A percentile compares a stretch with the other conserved stretches of the same genome.
These are phyloP conservation scores for Thermophis baileyi DNA, from an alignment of 2,113 vertebrate species.

Conservation along the genomic window DNA sequence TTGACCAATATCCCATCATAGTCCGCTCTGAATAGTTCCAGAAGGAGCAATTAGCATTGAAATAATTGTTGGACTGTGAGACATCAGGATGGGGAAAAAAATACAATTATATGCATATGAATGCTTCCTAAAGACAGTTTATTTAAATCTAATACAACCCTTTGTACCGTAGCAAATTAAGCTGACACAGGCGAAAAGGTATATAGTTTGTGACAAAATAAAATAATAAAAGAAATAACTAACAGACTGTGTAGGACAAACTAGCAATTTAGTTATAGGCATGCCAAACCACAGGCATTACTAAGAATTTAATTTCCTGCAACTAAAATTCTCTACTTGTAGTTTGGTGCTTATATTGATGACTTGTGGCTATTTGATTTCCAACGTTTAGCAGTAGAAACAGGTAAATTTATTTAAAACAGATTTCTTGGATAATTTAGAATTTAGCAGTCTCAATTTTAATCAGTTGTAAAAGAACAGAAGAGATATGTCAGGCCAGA, in stretches of 20 bases:
- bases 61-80: slow-evolving; percentile 94
- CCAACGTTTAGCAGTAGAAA: slow-evolving; percentile 46
- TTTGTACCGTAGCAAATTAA: neutral
- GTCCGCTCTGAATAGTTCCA: slow-evolving; percentile 99
- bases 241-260: slow-evolving; percentile 55
- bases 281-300: slow-evolving; percentile 63
- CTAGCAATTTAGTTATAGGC: slow-evolving; percentile 21
- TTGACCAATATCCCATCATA: slow-evolving; percentile 99
- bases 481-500: neutral
- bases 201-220: neutral
- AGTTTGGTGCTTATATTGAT: slow-evolving; percentile 55
- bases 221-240: slow-evolving; percentile 59
- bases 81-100: slow-evolving; percentile 68
- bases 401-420: slow-evolving; percentile 26
- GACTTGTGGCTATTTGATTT: slow-evolving; percentile 30
- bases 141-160: neutral
- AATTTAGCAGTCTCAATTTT: slow-evolving; percentile 28
- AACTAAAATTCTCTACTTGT: slow-evolving; percentile 61
- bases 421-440: slow-evolving; percentile 26
- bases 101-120: slow-evolving; percentile 57
- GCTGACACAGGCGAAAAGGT: neutral
- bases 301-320: slow-evolving; percentile 58
- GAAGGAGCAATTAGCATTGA: slow-evolving; percentile 99
- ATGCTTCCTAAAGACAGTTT: slow-evolving; percentile 20
- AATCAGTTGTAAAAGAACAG: slow-evolving; percentile 17